These are phyloP conservation scores for Burhinus bistriatus DNA, from an alignment of 2,113 vertebrate species.

Conservation along the genomic window DNA sequence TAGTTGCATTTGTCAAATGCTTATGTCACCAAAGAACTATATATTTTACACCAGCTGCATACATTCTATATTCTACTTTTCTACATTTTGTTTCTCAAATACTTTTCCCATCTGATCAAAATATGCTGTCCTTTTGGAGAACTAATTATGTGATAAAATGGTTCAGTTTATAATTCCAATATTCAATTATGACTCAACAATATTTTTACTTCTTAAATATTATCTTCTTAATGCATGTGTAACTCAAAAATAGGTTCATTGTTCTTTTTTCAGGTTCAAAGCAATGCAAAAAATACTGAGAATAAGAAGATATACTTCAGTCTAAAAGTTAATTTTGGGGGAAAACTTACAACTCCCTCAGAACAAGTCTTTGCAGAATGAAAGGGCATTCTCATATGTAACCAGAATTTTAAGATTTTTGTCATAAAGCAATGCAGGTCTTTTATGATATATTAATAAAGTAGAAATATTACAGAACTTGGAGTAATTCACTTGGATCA, in stretches of 20 bases:
- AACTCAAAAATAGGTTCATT: not conserved
- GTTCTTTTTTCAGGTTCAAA: not conserved
- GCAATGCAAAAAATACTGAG: not conserved
- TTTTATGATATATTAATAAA: not conserved
- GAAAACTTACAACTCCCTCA: not conserved
- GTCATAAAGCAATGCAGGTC: not conserved
- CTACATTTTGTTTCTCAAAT: not conserved
- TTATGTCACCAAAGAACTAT: not conserved
- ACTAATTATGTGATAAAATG: not conserved
- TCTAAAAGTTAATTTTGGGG: not conserved
- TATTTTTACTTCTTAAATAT: not conserved
- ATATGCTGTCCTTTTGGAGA: not conserved
- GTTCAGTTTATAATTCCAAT: not conserved
- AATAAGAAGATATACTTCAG: not conserved
- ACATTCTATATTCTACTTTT: not conserved
- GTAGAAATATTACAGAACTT: not conserved
- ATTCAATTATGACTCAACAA: not conserved
- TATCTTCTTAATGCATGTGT: not conserved
- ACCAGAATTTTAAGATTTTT: not conserved
- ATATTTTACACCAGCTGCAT: not conserved
- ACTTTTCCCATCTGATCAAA: not conserved
- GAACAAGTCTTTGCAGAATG: not conserved
- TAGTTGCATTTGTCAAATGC: not conserved
- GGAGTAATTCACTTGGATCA: not conserved
- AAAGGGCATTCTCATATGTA: not conserved